Conservation (phyloP, 2,113 vertebrate genomes). For the Riparia riparia region DNA sequence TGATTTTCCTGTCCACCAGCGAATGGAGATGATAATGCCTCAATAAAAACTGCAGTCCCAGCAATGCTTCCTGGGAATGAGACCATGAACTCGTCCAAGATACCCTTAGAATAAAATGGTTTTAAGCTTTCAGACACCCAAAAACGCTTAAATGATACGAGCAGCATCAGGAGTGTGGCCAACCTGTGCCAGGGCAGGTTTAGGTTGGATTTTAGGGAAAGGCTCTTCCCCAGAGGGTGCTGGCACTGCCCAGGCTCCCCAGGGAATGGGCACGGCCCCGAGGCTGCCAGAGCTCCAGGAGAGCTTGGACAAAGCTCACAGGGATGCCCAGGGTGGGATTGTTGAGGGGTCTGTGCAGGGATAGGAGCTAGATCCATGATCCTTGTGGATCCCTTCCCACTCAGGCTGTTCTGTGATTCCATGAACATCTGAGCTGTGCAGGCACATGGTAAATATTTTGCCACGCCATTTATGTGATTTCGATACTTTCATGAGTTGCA, state of each 20-base stretch:
- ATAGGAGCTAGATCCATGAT: rapidly evolving
- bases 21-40: neutral
- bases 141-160: neutral
- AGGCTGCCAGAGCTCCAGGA: neutral
- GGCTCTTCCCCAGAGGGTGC: too few species aligned
- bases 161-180: too few species aligned
- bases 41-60: neutral
- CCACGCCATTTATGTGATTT: rapidly evolving
- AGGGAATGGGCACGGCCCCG: neutral
- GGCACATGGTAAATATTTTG: neutral
- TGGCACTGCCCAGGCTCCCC: neutral
- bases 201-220: rapidly evolving
- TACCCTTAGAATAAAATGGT: rapidly evolving
- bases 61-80: neutral
- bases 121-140: neutral
- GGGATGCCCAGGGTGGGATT: neutral
- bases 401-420: neutral
- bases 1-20: neutral
- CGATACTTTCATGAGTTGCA: neutral
- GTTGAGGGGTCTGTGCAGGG: neutral
- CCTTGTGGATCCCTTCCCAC: neutral
- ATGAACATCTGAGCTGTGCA: neutral
- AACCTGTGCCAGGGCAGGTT: rapidly evolving
- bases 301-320: rapidly evolving
- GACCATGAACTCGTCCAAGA: rapidly evolving